Base-by-base conservation (phyloP, 2,888 invertebrate species). In the Cheilosia variabilis region DNA sequence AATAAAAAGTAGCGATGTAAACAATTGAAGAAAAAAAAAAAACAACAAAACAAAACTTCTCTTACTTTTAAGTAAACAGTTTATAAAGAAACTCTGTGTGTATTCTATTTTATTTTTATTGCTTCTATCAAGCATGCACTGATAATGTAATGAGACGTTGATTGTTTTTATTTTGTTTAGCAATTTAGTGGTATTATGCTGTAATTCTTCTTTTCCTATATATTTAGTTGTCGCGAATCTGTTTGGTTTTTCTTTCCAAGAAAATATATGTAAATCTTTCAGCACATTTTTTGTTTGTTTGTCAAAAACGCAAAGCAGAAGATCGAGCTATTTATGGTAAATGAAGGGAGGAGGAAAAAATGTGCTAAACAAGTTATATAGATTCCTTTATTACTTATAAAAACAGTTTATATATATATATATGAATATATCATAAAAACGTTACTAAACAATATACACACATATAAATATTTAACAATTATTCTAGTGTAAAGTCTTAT, bases 71-170 rank as follows among this genome's bases (percentile, higher is more conserved):
- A 76, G 66, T 53, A 43, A 43, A 72, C 57, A 55, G 22, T 52
- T n/a, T 5, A 31, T 47, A 45, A 69, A 17, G 53, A 45, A 55
- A 34, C 69, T 65, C 63, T 86, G 65, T 72, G 76, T 86, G 71
- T 72, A 72, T 15, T 69, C 57, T 75, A 65, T 60, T 77, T 47
- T 69, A 66, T 76, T 86, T 80, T 86, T 76, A 76, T 60, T 86
- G 86, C 86, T 86, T 86, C 86, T 81, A 86, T 81, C 65, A 86
- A 86, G 86, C 86, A 86, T 86, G 86, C 86, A 86, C 86, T 86
- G 86, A 86, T 86, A 86, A 86, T 86, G 81, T 86, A 86, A 81
- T 62, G 76, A 81, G 57, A 81, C 57, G 63, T 79, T 73, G 37
- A 19, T 69, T 71, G 69, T 34, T 52, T 65, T 52, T 53, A 50